Percentiles rank a stretch among this genome's conserved stretches.
Evolutionary conservation across 2,797 vertebrate genomes (phyloP).

Genomic region (Galago senegalensis): DNA sequence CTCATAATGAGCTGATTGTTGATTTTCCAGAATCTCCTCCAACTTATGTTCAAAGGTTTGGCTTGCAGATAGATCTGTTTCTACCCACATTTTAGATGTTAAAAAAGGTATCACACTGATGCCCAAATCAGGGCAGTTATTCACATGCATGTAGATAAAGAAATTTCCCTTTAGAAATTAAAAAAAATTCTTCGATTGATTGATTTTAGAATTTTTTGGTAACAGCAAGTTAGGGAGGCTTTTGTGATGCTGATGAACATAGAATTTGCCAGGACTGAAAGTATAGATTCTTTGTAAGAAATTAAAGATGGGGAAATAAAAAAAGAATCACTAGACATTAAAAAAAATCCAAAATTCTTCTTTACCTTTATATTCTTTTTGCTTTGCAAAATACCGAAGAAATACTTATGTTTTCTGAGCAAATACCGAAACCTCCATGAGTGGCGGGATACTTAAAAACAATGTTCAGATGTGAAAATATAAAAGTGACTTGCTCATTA

Average conservation of each 20-base stretch:
- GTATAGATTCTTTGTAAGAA: too few relatives aligned
- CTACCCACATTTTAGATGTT: not conserved
- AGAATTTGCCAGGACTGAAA: too few relatives aligned
- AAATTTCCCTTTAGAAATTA: conserved; percentile 46
- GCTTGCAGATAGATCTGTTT: not conserved
- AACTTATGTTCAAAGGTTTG: not conserved
- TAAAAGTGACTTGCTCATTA: not conserved
- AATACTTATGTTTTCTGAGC: conserved; percentile 34
- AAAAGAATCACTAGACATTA: too few relatives aligned
- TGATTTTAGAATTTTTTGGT: too few relatives aligned
- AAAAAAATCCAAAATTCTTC: not conserved
- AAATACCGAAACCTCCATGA: not conserved
- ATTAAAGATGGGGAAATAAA: too few relatives aligned
- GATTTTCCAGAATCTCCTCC: not conserved
- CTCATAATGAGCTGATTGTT: not conserved
- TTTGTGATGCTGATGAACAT: too few relatives aligned
- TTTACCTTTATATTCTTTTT: conserved; percentile 38
- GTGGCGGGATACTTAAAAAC: not conserved
- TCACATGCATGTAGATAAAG: not conserved
- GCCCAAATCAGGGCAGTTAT: not conserved
- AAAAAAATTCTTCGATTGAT: not conserved
- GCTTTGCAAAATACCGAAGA: conserved; percentile 32
- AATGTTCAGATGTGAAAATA: not conserved
- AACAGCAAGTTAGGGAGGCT: too few relatives aligned
- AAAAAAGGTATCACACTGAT: not conserved